Conservation (phyloP, 1,140 invertebrate genomes). For the Cylas formicarius region DNA sequence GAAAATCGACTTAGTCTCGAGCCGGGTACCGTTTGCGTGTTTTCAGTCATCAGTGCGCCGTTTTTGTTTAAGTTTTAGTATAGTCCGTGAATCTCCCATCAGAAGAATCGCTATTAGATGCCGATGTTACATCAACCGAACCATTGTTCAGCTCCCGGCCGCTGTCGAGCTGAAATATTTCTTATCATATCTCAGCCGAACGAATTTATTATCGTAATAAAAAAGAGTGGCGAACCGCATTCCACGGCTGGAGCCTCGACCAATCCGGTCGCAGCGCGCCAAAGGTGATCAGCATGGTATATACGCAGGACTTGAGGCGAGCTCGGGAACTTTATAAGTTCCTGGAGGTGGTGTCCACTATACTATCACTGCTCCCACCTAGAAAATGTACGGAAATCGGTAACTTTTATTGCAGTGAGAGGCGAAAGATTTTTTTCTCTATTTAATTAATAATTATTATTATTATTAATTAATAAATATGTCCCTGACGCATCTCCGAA, state of each 20-base stretch:
- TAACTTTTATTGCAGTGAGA: too few species aligned
- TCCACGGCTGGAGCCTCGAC: slow-evolving; percentile 7
- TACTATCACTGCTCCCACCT: too few species aligned
- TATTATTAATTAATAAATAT: too few species aligned
- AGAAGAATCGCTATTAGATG: too few species aligned
- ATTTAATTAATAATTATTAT: too few species aligned
- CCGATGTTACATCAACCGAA: background rate
- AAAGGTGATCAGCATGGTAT: slow-evolving; percentile 13
- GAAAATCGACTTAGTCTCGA: slow-evolving; percentile 38
- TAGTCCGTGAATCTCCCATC: slow-evolving; percentile 5
- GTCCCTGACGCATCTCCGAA: too few species aligned
- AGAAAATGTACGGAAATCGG: too few species aligned
- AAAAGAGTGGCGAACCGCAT: slow-evolving; percentile 13
- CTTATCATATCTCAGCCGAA: background rate
- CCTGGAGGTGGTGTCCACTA: too few species aligned
- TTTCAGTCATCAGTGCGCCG: slow-evolving; percentile 20
- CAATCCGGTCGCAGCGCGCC: slow-evolving; percentile 15
- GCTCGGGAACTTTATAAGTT: too few species aligned
- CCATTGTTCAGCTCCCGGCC: background rate
- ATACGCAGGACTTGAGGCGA: too few species aligned
- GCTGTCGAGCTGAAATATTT: background rate
- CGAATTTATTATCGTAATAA: slow-evolving; percentile 1
- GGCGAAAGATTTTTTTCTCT: too few species aligned
- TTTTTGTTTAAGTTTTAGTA: slow-evolving; percentile 12
- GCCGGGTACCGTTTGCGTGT: slow-evolving; percentile 18